These are phyloP conservation scores for Acanthopagrus latus DNA, from an alignment of 2,797 vertebrate species.

Conservation along the genomic window DNA sequence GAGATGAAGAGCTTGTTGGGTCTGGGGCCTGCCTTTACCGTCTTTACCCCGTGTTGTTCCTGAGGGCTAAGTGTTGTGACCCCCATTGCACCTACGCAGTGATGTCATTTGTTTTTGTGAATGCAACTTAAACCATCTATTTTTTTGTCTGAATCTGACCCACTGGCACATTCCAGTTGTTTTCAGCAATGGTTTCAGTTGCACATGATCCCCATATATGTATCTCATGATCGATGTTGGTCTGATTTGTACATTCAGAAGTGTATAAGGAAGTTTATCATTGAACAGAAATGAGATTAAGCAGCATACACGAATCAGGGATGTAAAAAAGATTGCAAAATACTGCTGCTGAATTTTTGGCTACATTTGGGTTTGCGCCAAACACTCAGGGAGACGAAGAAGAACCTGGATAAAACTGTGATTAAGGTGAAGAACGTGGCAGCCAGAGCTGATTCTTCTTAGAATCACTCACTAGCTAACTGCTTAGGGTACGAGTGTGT, in stretches of 20 bases:
- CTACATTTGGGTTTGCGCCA: constrained; percentile 7
- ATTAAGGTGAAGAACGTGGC: constrained; percentile 7
- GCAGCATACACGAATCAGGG: neutral
- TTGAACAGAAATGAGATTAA: too few relatives aligned
- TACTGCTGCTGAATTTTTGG: neutral
- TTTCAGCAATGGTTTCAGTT: neutral
- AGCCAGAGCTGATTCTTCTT: neutral
- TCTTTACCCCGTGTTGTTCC: constrained; percentile 22
- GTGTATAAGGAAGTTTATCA: neutral
- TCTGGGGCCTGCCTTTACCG: constrained; percentile 10
- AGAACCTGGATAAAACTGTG: neutral
- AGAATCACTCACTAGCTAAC: constrained; percentile 16
- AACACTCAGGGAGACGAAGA: neutral
- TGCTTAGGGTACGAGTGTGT: constrained; percentile 1
- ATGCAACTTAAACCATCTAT: neutral
- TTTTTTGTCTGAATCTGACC: neutral
- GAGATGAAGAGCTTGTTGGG: constrained; percentile 43
- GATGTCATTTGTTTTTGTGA: neutral
- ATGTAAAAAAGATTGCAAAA: neutral
- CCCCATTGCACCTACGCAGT: neutral
- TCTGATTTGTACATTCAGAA: neutral
- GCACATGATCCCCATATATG: neutral
- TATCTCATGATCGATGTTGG: too few relatives aligned
- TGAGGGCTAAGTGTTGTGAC: neutral
- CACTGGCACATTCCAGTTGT: neutral